A percentile compares a stretch with the other conserved stretches of the same genome.
These are phyloP conservation scores for Nerophis lumbriciformis DNA, from an alignment of 2,113 vertebrate genomes.

Conservation along the genomic window DNA sequence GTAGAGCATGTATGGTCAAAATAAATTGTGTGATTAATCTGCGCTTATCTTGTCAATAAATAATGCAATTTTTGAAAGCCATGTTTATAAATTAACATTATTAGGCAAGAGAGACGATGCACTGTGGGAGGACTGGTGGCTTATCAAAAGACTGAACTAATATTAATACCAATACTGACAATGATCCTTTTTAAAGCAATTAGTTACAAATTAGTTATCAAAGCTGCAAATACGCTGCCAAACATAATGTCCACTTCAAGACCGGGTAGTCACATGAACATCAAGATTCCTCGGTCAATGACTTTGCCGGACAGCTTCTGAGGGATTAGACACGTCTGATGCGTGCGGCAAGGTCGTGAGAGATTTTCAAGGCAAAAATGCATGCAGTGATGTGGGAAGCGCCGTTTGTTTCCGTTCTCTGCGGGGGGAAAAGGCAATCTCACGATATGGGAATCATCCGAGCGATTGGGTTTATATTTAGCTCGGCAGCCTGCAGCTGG, in stretches of 20 bases:
- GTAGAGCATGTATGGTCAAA: too few relatives aligned
- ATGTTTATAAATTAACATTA: too few relatives aligned
- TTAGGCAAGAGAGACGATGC: too few relatives aligned
- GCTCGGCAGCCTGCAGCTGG: slow-evolving; percentile 18
- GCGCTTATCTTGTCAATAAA: too few relatives aligned
- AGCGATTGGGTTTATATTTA: slow-evolving; percentile 46
- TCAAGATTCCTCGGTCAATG: slow-evolving; percentile 41
- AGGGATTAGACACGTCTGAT: slow-evolving; percentile 8
- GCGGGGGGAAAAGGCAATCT: slow-evolving; percentile 1
- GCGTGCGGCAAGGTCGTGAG: neutral
- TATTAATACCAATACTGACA: neutral
- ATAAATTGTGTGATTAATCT: too few relatives aligned
- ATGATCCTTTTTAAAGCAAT: neutral
- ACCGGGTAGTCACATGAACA: slow-evolving; percentile 9
- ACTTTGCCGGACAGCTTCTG: slow-evolving; percentile 17
- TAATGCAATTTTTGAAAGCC: too few relatives aligned
- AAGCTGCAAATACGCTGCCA: neutral
- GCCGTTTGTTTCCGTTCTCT: slow-evolving; percentile 5
- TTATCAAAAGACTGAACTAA: neutral
- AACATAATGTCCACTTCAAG: neutral
- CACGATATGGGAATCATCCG: slow-evolving; percentile 40
- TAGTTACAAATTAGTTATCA: too few relatives aligned
- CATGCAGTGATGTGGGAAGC: neutral
- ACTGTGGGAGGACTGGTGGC: too few relatives aligned
- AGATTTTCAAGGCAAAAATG: neutral